phyloP scores from a whole-genome alignment of 2,113 vertebrate genomes.

The Salvelinus alpinus region DNA sequence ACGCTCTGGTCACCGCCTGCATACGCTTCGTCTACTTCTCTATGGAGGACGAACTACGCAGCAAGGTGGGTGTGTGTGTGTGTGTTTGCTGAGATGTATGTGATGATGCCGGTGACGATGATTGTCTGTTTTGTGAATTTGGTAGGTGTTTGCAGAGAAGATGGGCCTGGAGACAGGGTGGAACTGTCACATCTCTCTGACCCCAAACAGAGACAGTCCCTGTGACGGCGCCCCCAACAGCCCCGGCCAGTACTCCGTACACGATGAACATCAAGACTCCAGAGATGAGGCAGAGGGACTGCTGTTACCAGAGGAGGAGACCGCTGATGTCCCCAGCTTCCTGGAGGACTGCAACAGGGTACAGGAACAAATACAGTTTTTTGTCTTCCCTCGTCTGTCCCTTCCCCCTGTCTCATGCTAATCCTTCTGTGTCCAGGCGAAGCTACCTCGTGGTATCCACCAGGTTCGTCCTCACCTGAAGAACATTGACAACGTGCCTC shows the following conservation, averaged over 20 bases:
- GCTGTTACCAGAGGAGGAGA: slow-evolving; percentile 90
- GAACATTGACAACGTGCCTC: slow-evolving; percentile 98
- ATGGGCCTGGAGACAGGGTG: slow-evolving; percentile 98
- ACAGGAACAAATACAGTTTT: neutral
- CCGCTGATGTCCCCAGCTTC: slow-evolving; percentile 95
- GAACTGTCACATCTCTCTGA: slow-evolving; percentile 98
- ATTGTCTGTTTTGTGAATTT: neutral
- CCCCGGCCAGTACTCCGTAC: slow-evolving; percentile 89
- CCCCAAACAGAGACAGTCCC: slow-evolving; percentile 88
- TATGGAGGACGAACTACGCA: slow-evolving; percentile 96
- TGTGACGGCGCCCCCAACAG: slow-evolving; percentile 90
- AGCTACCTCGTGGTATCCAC: slow-evolving; percentile 95
- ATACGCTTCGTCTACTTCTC: slow-evolving; percentile 99
- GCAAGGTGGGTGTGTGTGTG: slow-evolving; percentile 80
- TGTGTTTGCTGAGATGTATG: neutral
- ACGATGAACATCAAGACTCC: slow-evolving; percentile 90
- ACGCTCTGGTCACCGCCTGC: slow-evolving; percentile 93
- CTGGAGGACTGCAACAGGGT: slow-evolving; percentile 97
- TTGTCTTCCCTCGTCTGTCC: neutral
- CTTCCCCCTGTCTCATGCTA: neutral
- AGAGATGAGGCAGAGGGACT: slow-evolving; percentile 92
- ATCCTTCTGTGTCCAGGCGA: slow-evolving; percentile 78
- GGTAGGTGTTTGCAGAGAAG: slow-evolving; percentile 97
- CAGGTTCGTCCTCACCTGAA: slow-evolving; percentile 97
- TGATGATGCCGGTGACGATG: no score